Conservation (phyloP, 2,888 invertebrate genomes). For the Nasonia oneida region DNA sequence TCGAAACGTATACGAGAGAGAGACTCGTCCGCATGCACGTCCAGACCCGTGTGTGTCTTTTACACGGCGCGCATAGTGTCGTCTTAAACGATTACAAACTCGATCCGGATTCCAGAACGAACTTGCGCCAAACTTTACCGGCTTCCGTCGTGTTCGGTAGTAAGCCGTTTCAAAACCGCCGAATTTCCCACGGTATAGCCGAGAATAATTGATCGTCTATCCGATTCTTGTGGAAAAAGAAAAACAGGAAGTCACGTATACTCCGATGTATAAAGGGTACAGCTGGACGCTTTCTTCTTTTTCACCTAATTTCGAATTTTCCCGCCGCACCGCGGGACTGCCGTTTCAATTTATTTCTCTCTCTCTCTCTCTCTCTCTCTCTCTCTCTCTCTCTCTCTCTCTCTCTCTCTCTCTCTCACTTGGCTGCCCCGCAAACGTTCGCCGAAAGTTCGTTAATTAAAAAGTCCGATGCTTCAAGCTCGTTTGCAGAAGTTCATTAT, state of each 20-base stretch:
- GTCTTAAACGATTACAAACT: conserved; percentile 35
- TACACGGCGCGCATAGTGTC: not conserved
- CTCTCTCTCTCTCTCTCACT: not conserved
- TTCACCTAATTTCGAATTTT: not conserved
- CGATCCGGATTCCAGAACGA: conserved; percentile 56
- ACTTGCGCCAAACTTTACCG: conserved; percentile 31
- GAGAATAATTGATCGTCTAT: not conserved
- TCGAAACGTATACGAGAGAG: conserved; percentile 7
- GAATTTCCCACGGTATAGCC: not conserved
- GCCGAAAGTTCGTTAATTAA: not conserved
- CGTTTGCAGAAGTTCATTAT: not conserved
- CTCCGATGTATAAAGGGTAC: no score
- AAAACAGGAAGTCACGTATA: no score
- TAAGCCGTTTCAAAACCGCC: conserved; percentile 34
- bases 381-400: not conserved
- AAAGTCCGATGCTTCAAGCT: not conserved
- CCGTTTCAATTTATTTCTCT: not conserved
- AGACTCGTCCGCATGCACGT: conserved; percentile 31
- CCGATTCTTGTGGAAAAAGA: no score
- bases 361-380: no score
- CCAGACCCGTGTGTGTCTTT: conserved; percentile 14
- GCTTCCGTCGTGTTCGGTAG: conserved; percentile 45
- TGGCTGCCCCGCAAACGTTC: not conserved
- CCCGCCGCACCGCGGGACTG: not conserved
- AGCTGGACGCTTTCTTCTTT: not conserved